Evolutionary conservation across 2,113 vertebrate genomes (phyloP), one percentile per base, ranked within the genome.

Genomic region (Taurulus bubalis): DNA sequence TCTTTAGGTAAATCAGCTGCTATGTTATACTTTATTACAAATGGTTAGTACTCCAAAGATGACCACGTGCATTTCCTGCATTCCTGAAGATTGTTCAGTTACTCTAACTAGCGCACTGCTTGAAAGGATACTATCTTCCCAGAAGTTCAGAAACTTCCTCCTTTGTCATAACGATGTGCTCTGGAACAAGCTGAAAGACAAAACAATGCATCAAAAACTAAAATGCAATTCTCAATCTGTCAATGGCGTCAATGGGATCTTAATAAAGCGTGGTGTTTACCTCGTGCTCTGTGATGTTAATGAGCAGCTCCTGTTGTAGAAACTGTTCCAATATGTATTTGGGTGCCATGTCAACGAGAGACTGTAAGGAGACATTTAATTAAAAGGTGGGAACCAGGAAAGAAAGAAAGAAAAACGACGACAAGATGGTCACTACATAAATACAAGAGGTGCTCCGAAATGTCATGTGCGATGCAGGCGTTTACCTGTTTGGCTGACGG

Each of bases 221-320:
- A 72, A 47, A 34, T 22, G 3, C 1, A 1, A 49, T 38, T 26
- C 10, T 53, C 38, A 1, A 18, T 45, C 8, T 22, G n/a, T n/a
- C 2, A 53, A 6, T 6, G 18, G 2, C 1, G 26, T 3, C 14
- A 10, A 32, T 24, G n/a, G 0, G 8, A 65, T 28, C 26, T 34
- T 9, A 30, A 66, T 45, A 1, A 2, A 68, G 28, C 24, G 12
- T 4, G 32, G 16, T 36, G 55, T 93, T 92, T 84, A 99, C 98
- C 98, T 99, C 98, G 0, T 99, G 98, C 32, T 99, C 98, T 0
- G 98, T 99, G 89, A 99, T 99, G 95, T 99, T 99, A 86, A 99
- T 98, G 8, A 99, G 96, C 9, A 99, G 95, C 91, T 99, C 98
- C 36, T 99, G 98, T 82, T 99, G 98, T 38, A 99, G 93, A 83